Evolutionary conservation across 2,888 invertebrate species (phyloP).

Genomic region (Acleris emargana): DNA sequence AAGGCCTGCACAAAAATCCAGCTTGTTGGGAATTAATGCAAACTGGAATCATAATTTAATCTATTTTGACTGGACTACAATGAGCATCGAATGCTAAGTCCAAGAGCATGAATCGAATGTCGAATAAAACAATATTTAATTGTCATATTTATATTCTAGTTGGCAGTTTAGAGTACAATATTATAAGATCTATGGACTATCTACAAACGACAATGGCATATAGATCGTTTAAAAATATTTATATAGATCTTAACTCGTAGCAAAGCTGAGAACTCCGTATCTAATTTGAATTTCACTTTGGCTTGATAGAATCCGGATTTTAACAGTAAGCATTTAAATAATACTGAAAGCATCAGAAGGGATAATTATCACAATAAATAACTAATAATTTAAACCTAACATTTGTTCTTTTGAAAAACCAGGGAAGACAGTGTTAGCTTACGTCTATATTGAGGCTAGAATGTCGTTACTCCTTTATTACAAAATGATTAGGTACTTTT

Average conservation of each 20-base stretch:
- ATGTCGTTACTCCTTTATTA: not conserved
- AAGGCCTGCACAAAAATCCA: no score
- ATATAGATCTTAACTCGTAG: slow-evolving; percentile 47
- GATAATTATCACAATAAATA: slow-evolving; percentile 42
- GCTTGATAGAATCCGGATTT: slow-evolving; percentile 57
- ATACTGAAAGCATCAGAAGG: slow-evolving; percentile 55
- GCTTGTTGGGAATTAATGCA: no score
- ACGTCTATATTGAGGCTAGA: not conserved
- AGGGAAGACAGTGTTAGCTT: slow-evolving; percentile 23
- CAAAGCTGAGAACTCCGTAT: slow-evolving; percentile 50
- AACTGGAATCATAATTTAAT: no score
- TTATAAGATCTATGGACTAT: slow-evolving; percentile 58
- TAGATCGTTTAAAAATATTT: slow-evolving; percentile 58
- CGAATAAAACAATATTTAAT: slow-evolving; percentile 45
- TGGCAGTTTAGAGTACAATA: slow-evolving; percentile 70
- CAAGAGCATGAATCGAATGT: not conserved
- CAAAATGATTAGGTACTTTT: not conserved
- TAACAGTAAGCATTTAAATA: slow-evolving; percentile 45
- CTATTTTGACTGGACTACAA: no score
- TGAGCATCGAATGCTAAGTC: no score
- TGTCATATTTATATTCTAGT: slow-evolving; percentile 56
- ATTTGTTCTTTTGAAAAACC: slow-evolving; percentile 28
- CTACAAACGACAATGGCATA: slow-evolving; percentile 70
- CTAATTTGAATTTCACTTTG: slow-evolving; percentile 60
- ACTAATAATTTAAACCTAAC: slow-evolving; percentile 36